phyloP scores from a whole-genome alignment of 2,888 invertebrate species.

The Brachypalpus laphriformis region DNA sequence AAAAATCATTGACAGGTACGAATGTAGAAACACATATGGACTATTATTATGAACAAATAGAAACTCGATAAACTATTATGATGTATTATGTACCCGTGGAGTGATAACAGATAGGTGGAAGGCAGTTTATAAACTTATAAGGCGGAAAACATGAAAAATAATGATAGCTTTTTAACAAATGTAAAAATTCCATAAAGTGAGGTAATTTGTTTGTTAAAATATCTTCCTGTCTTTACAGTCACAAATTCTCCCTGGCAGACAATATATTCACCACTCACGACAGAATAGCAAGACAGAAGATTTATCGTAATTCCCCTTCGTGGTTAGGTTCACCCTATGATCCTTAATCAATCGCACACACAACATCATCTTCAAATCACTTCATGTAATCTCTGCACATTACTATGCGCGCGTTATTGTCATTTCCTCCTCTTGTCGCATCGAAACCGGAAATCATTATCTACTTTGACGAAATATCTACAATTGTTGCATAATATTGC shows the following conservation, averaged over 20 bases:
- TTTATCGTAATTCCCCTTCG: slow-evolving; percentile 14
- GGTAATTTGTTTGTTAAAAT: neutral
- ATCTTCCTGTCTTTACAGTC: neutral
- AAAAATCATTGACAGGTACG: no score
- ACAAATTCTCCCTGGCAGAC: neutral
- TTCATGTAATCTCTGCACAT: slow-evolving; percentile 50
- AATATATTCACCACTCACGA: neutral
- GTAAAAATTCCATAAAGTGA: neutral
- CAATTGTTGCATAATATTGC: slow-evolving; percentile 65
- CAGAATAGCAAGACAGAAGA: neutral
- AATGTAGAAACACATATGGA: no score
- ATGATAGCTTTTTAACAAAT: neutral
- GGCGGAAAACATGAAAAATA: neutral
- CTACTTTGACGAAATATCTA: slow-evolving; percentile 51
- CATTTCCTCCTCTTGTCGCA: slow-evolving; percentile 49
- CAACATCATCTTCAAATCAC: slow-evolving; percentile 35
- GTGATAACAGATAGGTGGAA: no score
- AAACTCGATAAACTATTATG: no score
- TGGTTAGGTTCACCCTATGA: slow-evolving; percentile 34
- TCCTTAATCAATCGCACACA: slow-evolving; percentile 40
- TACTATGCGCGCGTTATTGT: slow-evolving; percentile 33
- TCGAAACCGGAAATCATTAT: slow-evolving; percentile 64
- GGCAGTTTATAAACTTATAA: neutral
- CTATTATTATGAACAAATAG: no score
- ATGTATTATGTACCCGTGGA: no score